Conservation (phyloP, 2,888 invertebrate species). For the Acanthosepion pharaonis region DNA sequence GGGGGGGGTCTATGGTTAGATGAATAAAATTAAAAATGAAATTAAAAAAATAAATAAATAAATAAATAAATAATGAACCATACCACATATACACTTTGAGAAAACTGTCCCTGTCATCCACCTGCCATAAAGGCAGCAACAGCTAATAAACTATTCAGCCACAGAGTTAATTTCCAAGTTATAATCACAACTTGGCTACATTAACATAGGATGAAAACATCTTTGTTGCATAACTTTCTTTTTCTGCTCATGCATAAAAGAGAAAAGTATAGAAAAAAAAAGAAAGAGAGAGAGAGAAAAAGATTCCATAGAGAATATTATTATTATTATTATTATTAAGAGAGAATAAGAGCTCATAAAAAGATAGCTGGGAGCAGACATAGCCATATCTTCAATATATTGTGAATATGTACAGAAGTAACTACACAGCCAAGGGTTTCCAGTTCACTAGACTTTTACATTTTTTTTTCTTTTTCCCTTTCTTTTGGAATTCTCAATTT, state of each 20-base stretch:
- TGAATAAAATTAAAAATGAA: too few species aligned
- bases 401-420: slow-evolving; percentile 2
- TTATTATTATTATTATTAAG: slow-evolving; percentile 25
- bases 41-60: too few species aligned
- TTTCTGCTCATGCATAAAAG: not conserved
- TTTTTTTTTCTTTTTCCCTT: not conserved
- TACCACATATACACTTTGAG: not conserved
- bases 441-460: not conserved
- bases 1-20: not conserved
- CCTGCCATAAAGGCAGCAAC: slow-evolving; percentile 5
- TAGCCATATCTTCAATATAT: slow-evolving; percentile 6
- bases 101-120: not conserved
- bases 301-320: not conserved
- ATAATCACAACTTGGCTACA: not conserved
- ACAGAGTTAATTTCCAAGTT: not conserved
- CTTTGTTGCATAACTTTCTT: not conserved
- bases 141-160: not conserved
- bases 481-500: not conserved
- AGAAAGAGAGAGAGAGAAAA: not conserved
- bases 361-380: slow-evolving; percentile 22
- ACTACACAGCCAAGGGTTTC: slow-evolving; percentile 33
- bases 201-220: not conserved
- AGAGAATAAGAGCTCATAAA: not conserved
- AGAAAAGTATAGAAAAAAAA: not conserved
- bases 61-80: not conserved